Base-by-base conservation (phyloP, 2,888 invertebrate genomes). In the Amphipoea lucens region DNA sequence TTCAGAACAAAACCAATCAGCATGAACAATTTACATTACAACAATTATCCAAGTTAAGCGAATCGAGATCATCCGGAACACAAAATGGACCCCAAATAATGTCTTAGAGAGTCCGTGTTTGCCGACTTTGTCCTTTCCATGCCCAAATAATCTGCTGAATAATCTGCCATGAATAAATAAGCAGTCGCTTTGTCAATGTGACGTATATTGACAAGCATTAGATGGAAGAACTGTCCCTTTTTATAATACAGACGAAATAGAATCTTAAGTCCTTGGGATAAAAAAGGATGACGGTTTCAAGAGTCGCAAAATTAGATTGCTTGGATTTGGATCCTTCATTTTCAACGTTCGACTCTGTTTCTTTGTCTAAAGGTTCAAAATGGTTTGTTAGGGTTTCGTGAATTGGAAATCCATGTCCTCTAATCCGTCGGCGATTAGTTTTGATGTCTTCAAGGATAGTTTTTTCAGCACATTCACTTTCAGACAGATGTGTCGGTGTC, bases 81-180 rank as follows among this genome's bases (percentile, higher is more conserved):
- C 88, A 91, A 91, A 91, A 88, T 81, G 88, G 78, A 88, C 81
- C 91, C 93, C 92, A 94, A 95, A 95, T 95, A 95, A 95, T 92
- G 94, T 93, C 94, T 95, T 94, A 94, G 87, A 91, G 88, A 80
- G 92, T 89, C 87, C 88, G 87, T 93, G 95, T 94, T 95, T 93
- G 94, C 92, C 90, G 91, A 92, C 92, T 92, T 89, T 93, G 94
- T 94, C 94, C 94, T 95, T 94, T 94, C 92, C 92, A 91, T 90
- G 92, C 91, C 92, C 88, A 93, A 94, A 94, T 95, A 94, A 94
- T 94, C 94, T 80, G 85, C 79, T 85, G 90, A 90, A 93, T 96
- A 96, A 96, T 96, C 96, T 94, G 91, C 95, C 94, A 96, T 97
- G 96, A 96, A 96, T 96, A 96, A 95, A 95, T 96, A 94, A 93